Percentiles rank a stretch among this genome's conserved stretches.
phyloP scores from a whole-genome alignment of 2,888 invertebrate species.

The Ectemnius lituratus region DNA sequence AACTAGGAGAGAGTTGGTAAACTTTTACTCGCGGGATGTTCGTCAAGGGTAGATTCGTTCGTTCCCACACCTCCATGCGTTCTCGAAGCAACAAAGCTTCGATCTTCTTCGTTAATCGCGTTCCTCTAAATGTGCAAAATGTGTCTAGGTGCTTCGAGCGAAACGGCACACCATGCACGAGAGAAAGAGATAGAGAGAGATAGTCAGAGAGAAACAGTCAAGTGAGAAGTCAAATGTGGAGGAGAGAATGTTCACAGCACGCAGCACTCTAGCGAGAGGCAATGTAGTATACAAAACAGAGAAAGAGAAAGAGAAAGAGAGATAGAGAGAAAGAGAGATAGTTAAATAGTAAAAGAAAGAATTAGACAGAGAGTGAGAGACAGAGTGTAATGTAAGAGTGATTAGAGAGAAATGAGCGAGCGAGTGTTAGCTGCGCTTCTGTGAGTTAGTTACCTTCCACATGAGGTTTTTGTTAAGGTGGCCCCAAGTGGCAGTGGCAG shows the following conservation, averaged over 20 bases:
- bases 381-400: slow-evolving; percentile 31
- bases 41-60: slow-evolving; percentile 18
- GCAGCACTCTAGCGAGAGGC: neutral
- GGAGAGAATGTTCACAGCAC: neutral
- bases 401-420: slow-evolving; percentile 43
- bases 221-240: too few relatives aligned
- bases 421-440: slow-evolving; percentile 49
- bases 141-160: slow-evolving; percentile 54
- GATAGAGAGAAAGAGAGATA: slow-evolving; percentile 41
- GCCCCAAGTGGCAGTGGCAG: slow-evolving; percentile 82
- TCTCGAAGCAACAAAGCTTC: slow-evolving; percentile 20
- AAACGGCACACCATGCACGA: slow-evolving; percentile 61
- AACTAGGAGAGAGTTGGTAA: neutral
- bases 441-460: slow-evolving; percentile 81
- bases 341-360: slow-evolving; percentile 35
- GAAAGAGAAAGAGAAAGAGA: slow-evolving; percentile 34
- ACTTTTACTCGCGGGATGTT: slow-evolving; percentile 13
- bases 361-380: slow-evolving; percentile 33
- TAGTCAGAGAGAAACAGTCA: neutral
- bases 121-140: slow-evolving; percentile 47
- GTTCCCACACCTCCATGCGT: slow-evolving; percentile 53
- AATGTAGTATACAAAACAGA: slow-evolving; percentile 18
- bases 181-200: slow-evolving; percentile 22
- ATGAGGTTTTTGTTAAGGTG: slow-evolving; percentile 83
- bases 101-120: slow-evolving; percentile 24